Evolutionary conservation across 2,797 vertebrate genomes (phyloP).

Genomic region (Epinephelus coioides): DNA sequence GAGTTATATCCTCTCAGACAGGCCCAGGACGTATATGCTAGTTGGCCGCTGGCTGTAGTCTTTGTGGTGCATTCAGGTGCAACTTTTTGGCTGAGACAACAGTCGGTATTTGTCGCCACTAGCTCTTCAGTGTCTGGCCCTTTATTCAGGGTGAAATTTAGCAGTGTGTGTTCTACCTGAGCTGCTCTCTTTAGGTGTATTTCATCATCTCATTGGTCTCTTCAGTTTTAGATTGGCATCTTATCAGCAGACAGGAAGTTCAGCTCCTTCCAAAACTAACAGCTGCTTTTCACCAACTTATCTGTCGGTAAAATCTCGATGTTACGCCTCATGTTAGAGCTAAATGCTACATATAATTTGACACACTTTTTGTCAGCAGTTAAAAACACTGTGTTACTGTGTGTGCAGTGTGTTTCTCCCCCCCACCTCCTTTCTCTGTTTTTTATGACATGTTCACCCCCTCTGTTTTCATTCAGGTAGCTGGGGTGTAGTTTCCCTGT

Average conservation of each 20-base stretch:
- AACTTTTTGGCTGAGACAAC: too few species aligned
- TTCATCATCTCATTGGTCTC: conserved; percentile 1
- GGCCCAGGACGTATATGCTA: too few species aligned
- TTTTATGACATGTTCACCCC: conserved; percentile 56
- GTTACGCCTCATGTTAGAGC: neutral
- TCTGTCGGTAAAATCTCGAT: conserved; percentile 3
- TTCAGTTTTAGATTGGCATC: conserved; percentile 15
- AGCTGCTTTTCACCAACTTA: conserved; percentile 18
- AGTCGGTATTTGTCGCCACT: too few species aligned
- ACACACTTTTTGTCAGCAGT: neutral
- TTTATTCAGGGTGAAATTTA: neutral
- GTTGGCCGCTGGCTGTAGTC: too few species aligned
- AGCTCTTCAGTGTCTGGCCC: too few species aligned
- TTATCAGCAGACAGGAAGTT: conserved; percentile 39
- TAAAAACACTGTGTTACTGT: neutral
- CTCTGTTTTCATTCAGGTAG: conserved; percentile 82
- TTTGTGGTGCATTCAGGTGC: too few species aligned
- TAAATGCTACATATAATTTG: neutral
- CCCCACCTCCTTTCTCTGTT: conserved; percentile 30
- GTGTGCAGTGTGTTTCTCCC: conserved; percentile 17
- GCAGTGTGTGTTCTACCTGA: neutral
- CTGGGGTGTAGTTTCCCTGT: conserved; percentile 84
- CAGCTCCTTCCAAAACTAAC: conserved; percentile 15
- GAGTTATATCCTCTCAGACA: too few species aligned
- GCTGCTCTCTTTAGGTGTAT: neutral